Conservation (phyloP, 2,113 vertebrate genomes). For the Apus apus region DNA sequence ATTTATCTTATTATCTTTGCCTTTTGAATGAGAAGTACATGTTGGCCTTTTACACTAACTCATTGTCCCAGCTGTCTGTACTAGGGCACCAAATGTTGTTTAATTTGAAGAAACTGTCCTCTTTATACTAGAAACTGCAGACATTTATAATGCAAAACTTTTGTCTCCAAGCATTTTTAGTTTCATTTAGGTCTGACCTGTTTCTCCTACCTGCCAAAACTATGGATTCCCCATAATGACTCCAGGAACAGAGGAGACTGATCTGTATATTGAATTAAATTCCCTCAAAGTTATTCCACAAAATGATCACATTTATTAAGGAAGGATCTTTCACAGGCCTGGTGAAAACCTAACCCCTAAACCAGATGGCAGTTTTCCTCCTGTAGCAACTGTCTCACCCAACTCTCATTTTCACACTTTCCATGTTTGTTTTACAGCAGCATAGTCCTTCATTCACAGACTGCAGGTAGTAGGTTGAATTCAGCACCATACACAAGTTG, state of each 20-base stretch:
- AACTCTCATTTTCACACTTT: neutral
- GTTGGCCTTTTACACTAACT: neutral
- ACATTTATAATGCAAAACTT: neutral
- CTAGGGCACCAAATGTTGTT: neutral
- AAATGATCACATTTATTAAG: neutral
- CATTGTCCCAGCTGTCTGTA: neutral
- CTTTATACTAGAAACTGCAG: neutral
- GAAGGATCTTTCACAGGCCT: neutral
- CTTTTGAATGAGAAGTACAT: neutral
- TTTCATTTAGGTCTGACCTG: neutral
- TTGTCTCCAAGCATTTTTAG: neutral
- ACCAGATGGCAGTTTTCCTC: neutral
- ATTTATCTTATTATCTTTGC: neutral
- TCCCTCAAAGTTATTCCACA: neutral
- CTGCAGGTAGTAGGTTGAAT: conserved; percentile 15
- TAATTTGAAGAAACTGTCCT: neutral
- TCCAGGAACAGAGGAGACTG: neutral
- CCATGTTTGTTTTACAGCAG: neutral
- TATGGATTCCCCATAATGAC: neutral
- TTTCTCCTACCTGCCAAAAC: neutral
- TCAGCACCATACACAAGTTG: neutral
- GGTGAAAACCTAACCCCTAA: neutral
- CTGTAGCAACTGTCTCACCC: neutral
- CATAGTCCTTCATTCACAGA: neutral
- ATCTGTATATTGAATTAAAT: neutral